Base-by-base conservation (phyloP, 2,113 vertebrate species). In the Pangasianodon hypophthalmus region DNA sequence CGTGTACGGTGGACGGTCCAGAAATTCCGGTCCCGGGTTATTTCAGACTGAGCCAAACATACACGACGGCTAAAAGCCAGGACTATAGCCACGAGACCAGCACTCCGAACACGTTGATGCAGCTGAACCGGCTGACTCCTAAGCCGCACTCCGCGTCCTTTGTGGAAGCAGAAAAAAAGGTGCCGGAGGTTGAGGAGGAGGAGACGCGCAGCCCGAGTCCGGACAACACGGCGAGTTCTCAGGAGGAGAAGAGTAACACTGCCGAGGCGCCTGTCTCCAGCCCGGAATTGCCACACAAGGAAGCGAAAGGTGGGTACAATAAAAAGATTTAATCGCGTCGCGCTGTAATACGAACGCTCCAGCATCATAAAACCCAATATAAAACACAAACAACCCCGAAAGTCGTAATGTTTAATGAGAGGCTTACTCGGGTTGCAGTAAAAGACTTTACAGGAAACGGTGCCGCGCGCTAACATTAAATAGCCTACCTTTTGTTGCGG, bases 11-110 rank as follows among this genome's bases (percentile, higher is more conserved):
- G 94, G 98, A 99, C 88, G 98, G 97, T 94, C 97, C 98, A 29
- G 98, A 99, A 96, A 97, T 99, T 94, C 98, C 98, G 58, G 98
- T 99, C 91, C 98, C 98, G 94, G 98, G 98, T 94, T 99, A 99
- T 96, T 99, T 99, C 97, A 98, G 98, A 96, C 96, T 99, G 94
- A 99, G 98, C 95, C 98, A 99, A 96, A 99, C 98, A 95, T 99
- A 98, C 95, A 96, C 97, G 94, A 97, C 97, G 91, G 97, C 97
- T 93, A 99, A 98, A 96, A 97, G 97, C 93, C 97, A 97, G 96
- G 98, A 99, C 93, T 99, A 97, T 97, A 97, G 96, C 96, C 97
- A 97, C 93, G 97, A 98, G 94, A 95, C 97, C 95, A 96, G 96
- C 96, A 97, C 97, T 95, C 97, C 98, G 91, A 98, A 96, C 94